Conservation (phyloP, 2,797 vertebrate genomes). For the Acipenser ruthenus region DNA sequence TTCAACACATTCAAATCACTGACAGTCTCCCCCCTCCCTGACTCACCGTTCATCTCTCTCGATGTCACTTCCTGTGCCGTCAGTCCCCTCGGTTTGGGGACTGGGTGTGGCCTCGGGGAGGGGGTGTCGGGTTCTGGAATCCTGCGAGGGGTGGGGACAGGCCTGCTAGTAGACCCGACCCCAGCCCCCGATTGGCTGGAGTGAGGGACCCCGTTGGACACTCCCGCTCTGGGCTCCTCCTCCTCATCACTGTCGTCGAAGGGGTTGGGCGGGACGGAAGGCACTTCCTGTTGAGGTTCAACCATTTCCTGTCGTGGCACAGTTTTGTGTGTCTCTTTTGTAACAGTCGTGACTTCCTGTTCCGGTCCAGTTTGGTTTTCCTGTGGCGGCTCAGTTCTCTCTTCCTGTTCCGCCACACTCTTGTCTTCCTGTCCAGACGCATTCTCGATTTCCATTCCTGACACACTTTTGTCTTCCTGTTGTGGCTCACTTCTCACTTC, state of each 20-base stretch:
- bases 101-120: slow-evolving; percentile 43
- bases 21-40: background rate
- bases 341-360: no score
- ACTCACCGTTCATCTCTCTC: slow-evolving; percentile 35
- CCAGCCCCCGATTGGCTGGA: slow-evolving; percentile 15
- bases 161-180: slow-evolving; percentile 28
- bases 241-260: slow-evolving; percentile 63
- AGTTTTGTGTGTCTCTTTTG: no score
- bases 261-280: slow-evolving; percentile 56
- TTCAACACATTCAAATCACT: background rate
- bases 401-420: slow-evolving; percentile 8
- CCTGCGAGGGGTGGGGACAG: slow-evolving; percentile 58
- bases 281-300: slow-evolving; percentile 7
- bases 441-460: no score
- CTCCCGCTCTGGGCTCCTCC: slow-evolving; percentile 28
- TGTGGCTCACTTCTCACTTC: slow-evolving; percentile 7
- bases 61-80: slow-evolving; percentile 14
- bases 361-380: background rate
- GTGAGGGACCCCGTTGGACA: slow-evolving; percentile 31
- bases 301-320: background rate
- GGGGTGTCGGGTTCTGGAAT: slow-evolving; percentile 32
- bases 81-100: slow-evolving; percentile 34
- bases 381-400: background rate
- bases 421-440: background rate
- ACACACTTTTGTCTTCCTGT: background rate